These are phyloP conservation scores for Sarotherodon lohbergeri DNA, from an alignment of 2,113 vertebrate species.

Conservation along the genomic window DNA sequence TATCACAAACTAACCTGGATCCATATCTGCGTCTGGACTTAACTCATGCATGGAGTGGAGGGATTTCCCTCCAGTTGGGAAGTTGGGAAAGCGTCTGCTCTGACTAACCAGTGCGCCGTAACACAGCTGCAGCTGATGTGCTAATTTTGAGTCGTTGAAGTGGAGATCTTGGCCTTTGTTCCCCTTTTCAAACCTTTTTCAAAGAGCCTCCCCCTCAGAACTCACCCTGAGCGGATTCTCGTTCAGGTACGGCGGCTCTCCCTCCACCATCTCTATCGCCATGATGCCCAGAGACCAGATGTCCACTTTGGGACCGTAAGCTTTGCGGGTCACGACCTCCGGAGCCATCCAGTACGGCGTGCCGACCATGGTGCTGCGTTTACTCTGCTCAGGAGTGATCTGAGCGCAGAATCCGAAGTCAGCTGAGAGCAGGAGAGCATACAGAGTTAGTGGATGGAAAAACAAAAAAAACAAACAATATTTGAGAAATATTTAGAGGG, in stretches of 20 bases:
- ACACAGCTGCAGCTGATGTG: neutral
- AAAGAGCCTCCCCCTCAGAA: neutral
- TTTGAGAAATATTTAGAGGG: neutral
- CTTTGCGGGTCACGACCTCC: slow-evolving; percentile 92
- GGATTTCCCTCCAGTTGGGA: neutral
- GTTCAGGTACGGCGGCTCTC: slow-evolving; percentile 94
- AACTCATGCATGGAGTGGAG: neutral
- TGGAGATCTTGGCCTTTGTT: rapidly evolving
- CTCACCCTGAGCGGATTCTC: slow-evolving; percentile 93
- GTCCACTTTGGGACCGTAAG: slow-evolving; percentile 95
- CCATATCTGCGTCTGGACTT: rapidly evolving
- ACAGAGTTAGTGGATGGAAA: neutral
- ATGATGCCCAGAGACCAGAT: slow-evolving; percentile 98
- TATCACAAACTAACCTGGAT: neutral
- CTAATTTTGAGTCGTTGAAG: neutral
- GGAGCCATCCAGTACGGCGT: slow-evolving; percentile 99
- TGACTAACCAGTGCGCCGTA: rapidly evolving
- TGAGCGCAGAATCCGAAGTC: slow-evolving; percentile 98
- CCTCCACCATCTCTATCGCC: slow-evolving; percentile 98
- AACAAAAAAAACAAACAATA: neutral
- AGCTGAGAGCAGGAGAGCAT: slow-evolving; percentile 66
- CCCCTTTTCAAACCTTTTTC: neutral
- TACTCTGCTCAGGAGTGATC: slow-evolving; percentile 97
- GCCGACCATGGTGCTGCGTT: slow-evolving; percentile 97
- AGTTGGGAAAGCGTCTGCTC: neutral